These are phyloP conservation scores for Disparrhopalites patrizii DNA, from an alignment of 2,888 invertebrate genomes.

Conservation along the genomic window DNA sequence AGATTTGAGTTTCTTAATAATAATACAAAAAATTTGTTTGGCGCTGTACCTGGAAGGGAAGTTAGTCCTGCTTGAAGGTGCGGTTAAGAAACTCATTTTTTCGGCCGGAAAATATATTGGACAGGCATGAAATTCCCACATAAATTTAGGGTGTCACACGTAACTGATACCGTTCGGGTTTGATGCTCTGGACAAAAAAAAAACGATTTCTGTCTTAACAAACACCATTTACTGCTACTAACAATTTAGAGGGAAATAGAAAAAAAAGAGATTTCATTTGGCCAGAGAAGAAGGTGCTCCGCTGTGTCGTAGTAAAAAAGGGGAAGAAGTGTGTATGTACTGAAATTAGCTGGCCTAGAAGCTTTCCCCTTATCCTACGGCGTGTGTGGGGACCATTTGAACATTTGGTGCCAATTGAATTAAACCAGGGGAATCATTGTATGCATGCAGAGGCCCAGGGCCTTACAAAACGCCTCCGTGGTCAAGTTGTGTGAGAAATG, in stretches of 20 bases:
- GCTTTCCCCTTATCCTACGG: no score
- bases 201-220: background rate
- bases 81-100: background rate
- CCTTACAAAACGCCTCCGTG: no score
- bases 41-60: background rate
- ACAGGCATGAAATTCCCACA: constrained; percentile 15
- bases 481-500: no score
- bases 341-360: no score
- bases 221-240: no score
- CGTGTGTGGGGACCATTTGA: no score
- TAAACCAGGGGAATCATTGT: no score
- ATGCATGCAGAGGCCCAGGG: no score
- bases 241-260: background rate
- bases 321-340: background rate
- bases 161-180: constrained; percentile 1
- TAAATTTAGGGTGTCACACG: constrained; percentile 15
- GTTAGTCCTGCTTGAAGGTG: background rate
- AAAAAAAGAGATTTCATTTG: no score
- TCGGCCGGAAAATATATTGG: background rate
- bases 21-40: background rate
- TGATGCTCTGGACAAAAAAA: background rate
- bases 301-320: no score
- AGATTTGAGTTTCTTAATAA: background rate
- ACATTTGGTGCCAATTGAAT: no score
- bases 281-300: no score